Base-by-base conservation (phyloP, 2,797 vertebrate genomes). In the Thalassophryne amazonica region DNA sequence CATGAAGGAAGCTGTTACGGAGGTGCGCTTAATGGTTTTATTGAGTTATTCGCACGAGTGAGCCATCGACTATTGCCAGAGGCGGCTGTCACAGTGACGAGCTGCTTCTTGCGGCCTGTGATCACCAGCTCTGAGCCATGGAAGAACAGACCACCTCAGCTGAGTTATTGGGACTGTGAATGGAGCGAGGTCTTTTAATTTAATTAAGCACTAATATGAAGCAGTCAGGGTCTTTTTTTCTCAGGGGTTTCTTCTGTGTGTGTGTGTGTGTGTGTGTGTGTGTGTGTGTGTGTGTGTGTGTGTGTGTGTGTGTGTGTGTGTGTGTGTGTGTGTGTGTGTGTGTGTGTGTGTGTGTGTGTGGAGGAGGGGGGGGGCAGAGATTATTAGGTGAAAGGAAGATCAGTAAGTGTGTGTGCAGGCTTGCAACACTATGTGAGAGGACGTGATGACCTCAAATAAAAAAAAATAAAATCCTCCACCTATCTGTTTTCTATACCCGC, bases 121-220 rank as follows among this genome's bases (percentile, higher is more conserved):
- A 85, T 78, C 67, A 62, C 56, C 72, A 50, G 58, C 77, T 60
- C 72, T 49, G 25, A 81, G 75, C 78, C 65, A 45, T 85, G 83
- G 84, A 86, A 85, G 80, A 74, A 84, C 61, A 89, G 76, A 86
- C 49, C 64, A 69, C 83, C 86, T 87, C 85, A 87, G 79, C 73
- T 83, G 82, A 81, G 75, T 85, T 84, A 73, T 72, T 83, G 76
- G 41, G 60, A 57, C 67, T 55, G 68, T 10, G 20, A 67, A 62
- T 56, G 50, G 49, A 57, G 69, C 69, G 67, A 71, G 64, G 21
- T 17, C 43, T 68, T 87, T 84, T 90, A 92, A 92, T 85, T 85
- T 84, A 78, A 90, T 91, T 89, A 89, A 84, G 86, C 48, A 50
- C 86, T 92, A 91, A 92, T 88, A 79, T 41, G 73, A 91, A 90